phyloP scores from a whole-genome alignment of 2,113 vertebrate genomes.

The Psittacula cyanocephala region DNA sequence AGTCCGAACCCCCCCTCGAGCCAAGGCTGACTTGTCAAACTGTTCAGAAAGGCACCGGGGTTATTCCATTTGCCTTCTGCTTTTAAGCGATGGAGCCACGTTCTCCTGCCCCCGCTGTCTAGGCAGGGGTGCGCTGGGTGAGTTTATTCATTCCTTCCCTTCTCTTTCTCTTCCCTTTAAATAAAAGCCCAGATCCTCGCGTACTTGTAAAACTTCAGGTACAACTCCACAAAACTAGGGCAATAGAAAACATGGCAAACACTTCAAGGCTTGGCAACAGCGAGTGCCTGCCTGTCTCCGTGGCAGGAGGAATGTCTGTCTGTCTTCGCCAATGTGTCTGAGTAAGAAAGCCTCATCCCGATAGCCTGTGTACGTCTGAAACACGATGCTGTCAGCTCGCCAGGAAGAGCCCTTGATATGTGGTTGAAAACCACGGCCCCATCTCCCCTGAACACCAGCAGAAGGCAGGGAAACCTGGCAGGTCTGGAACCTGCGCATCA shows the following conservation, averaged over 20 bases:
- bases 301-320: slow-evolving; percentile 36
- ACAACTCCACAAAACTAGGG: slow-evolving; percentile 61
- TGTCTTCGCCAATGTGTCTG: slow-evolving; percentile 38
- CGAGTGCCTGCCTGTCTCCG: slow-evolving; percentile 23
- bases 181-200: background rate
- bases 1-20: background rate
- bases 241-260: slow-evolving; percentile 47
- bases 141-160: background rate
- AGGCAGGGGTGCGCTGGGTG: background rate
- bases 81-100: background rate
- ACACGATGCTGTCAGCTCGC: slow-evolving; percentile 43
- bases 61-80: background rate
- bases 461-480: background rate
- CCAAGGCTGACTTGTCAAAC: background rate
- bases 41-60: background rate
- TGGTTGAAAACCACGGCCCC: background rate
- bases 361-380: slow-evolving; percentile 41
- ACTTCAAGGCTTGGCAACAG: slow-evolving; percentile 49
- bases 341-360: slow-evolving; percentile 31
- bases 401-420: slow-evolving; percentile 49
- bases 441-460: background rate
- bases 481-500: background rate
- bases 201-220: slow-evolving; percentile 38
- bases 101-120: background rate
- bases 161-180: background rate